These are phyloP conservation scores for Anthoscopus minutus DNA, from an alignment of 2,113 vertebrate genomes.

Conservation along the genomic window DNA sequence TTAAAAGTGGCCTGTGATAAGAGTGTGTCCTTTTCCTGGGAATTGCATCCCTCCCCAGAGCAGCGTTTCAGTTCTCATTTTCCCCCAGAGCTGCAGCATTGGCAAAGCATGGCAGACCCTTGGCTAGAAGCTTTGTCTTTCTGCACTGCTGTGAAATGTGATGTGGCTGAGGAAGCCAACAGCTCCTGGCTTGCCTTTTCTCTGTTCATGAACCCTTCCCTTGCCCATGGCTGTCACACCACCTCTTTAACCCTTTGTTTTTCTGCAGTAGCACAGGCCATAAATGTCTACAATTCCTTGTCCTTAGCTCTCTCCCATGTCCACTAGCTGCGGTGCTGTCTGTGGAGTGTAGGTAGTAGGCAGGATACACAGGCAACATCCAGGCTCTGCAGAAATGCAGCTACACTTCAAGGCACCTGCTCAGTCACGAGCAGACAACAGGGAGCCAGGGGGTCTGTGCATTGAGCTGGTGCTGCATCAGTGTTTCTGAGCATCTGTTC, in stretches of 20 bases:
- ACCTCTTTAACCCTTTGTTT: not conserved
- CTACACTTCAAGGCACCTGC: not conserved
- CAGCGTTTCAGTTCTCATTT: not conserved
- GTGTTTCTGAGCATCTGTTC: not conserved
- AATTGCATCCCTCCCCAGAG: not conserved
- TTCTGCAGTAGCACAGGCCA: not conserved
- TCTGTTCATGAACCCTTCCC: not conserved
- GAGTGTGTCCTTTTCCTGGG: not conserved
- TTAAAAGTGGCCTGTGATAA: conserved; percentile 29
- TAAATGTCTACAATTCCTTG: not conserved
- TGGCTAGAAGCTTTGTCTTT: not conserved
- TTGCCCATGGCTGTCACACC: not conserved
- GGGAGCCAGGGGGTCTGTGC: not conserved
- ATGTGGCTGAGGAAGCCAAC: not conserved
- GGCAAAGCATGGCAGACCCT: not conserved
- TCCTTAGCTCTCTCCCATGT: not conserved
- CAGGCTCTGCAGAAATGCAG: not conserved
- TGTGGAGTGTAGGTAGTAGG: not conserved
- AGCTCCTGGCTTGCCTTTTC: not conserved
- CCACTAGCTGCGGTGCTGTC: rapidly evolving
- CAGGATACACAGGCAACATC: rapidly evolving
- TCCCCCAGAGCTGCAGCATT: not conserved
- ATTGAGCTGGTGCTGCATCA: not conserved
- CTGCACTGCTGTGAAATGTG: not conserved
- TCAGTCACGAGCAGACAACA: not conserved